Conservation (phyloP, 2,888 invertebrate species). For the Metacarcinus magister region DNA sequence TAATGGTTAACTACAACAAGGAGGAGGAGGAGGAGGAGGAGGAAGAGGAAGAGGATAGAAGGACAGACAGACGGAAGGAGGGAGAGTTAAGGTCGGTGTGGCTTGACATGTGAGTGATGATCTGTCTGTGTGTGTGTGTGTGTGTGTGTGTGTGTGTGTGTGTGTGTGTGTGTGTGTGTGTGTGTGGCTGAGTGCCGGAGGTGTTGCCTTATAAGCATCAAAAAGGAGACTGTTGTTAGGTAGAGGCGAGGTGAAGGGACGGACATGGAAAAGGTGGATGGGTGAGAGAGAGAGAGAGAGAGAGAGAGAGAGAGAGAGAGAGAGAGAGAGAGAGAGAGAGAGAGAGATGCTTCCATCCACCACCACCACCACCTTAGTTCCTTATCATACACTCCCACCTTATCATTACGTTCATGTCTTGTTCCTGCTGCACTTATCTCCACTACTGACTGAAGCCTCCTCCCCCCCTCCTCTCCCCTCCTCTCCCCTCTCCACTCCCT, state of each 20-base stretch:
- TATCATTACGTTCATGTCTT: background rate
- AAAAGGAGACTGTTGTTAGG: background rate
- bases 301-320: no score
- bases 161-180: no score
- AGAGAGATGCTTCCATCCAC: background rate
- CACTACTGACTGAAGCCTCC: background rate
- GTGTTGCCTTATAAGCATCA: background rate
- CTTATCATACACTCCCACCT: background rate
- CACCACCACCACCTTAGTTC: background rate
- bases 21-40: background rate
- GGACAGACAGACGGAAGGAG: background rate
- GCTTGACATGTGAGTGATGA: background rate
- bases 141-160: conserved; percentile 16
- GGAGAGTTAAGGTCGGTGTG: background rate
- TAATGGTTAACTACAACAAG: background rate
- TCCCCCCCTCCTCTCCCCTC: no score
- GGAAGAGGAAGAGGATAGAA: background rate
- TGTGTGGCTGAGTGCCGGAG: background rate
- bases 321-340: no score
- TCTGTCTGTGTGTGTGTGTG: conserved; percentile 26
- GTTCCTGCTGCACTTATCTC: background rate
- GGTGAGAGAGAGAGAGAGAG: background rate
- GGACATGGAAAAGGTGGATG: background rate
- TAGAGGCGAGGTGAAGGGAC: conserved; percentile 6
- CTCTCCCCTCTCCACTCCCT: no score